Conservation (phyloP, 2,113 vertebrate species). For the Lasiurus borealis region DNA sequence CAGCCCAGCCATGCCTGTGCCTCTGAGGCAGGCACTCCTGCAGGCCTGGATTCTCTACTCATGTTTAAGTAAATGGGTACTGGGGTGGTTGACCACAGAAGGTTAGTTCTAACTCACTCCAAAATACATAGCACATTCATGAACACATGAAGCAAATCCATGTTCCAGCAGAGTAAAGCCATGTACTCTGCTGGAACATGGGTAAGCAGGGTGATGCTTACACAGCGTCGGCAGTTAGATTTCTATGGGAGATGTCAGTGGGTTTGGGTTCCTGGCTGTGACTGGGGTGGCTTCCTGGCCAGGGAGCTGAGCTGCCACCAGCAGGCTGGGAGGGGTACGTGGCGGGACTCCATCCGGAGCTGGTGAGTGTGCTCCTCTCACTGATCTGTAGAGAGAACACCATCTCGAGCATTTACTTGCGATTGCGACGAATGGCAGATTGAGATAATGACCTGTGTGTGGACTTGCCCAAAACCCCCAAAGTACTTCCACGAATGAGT, state of each 20-base stretch:
- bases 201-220: slow-evolving; percentile 50
- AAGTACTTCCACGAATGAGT: background rate
- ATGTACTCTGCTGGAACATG: background rate
- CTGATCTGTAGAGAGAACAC: background rate
- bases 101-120: slow-evolving; percentile 45
- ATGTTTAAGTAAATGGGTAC: slow-evolving; percentile 47
- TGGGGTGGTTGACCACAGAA: slow-evolving; percentile 22
- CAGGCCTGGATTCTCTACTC: background rate
- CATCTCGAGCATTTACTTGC: slow-evolving; percentile 10
- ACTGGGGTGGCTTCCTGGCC: background rate
- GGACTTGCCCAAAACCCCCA: slow-evolving; percentile 59
- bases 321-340: background rate
- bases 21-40: too few relatives aligned
- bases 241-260: slow-evolving; percentile 12
- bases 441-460: slow-evolving; percentile 66
- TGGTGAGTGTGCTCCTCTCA: background rate
- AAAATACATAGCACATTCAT: slow-evolving; percentile 7
- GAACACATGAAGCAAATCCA: slow-evolving; percentile 65
- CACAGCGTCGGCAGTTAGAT: slow-evolving; percentile 65
- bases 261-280: background rate
- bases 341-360: background rate
- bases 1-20: too few relatives aligned
- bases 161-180: too few relatives aligned
- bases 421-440: slow-evolving; percentile 52
- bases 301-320: background rate